Evolutionary conservation across 2,888 invertebrate genomes (phyloP), one percentile per base, ranked within the genome.

Genomic region (Zootermopsis nevadensis): DNA sequence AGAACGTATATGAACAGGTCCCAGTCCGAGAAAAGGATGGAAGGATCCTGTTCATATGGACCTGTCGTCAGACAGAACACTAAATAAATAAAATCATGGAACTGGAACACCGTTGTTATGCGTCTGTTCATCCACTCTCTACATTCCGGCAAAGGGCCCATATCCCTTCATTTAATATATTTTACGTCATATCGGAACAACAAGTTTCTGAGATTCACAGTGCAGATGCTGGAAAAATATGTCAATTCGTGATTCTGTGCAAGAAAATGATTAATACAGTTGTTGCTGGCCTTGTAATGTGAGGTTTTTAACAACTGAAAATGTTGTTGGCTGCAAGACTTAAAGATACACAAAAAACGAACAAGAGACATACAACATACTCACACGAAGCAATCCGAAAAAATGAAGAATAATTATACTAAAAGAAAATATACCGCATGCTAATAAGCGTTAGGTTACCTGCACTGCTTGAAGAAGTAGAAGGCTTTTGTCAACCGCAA

Each of bases 401-500:
- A 83, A 84, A 81, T 77, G 67, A 80, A 82, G 81, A 82, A 80
- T 77, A 81, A 72, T 72, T 74, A 82, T n/a, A 53, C 60, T 30
- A 55, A 80, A 66, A n/a, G n/a, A 80, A 72, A 82, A 72, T n/a
- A 74, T 53, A 72, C 31, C 53, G 74, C 85, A 84, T 84, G 85
- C 85, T 72, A 66, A 82, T 82, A 85, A 85, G 84, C 85, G 35
- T 82, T 42, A 84, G 84, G 84, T 84, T 85, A 85, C 84, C 85
- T 85, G 84, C 76, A 82, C 74, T 84, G 81, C 82, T 82, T 83
- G 85, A 84, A 81, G 84, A 83, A 83, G 84, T 84, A 84, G 82
- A 76, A 85, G 83, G 84, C 84, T 83, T 84, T 84, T 77, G 82
- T 85, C 85, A 84, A 84, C 85, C 85, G 85, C 85, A 83, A 84